These are phyloP conservation scores for Sebastes variabilis DNA, from an alignment of 2,797 vertebrate species.

Conservation along the genomic window DNA sequence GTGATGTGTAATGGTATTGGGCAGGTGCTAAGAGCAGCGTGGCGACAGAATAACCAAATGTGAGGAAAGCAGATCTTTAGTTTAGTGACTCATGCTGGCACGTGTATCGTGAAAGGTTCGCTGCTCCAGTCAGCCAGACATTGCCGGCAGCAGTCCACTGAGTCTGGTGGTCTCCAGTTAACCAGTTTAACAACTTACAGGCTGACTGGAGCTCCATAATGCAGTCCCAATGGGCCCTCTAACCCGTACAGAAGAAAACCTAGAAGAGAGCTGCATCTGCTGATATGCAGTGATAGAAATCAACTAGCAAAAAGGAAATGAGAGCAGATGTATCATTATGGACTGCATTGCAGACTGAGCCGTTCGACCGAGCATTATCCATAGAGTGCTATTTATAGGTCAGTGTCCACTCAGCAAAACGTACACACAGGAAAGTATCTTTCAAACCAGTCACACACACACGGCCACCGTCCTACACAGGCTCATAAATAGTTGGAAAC, in stretches of 20 bases:
- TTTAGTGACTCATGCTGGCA: neutral
- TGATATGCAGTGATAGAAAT: conserved; percentile 4
- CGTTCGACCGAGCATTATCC: conserved; percentile 12
- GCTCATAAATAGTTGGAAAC: conserved; percentile 55
- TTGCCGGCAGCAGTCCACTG: neutral
- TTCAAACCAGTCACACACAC: conserved; percentile 15
- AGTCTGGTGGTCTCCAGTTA: conserved; percentile 31
- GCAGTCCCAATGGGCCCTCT: neutral
- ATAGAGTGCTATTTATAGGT: conserved; percentile 57
- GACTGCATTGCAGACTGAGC: conserved; percentile 44
- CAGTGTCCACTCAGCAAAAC: conserved; percentile 60
- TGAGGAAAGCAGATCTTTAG: neutral
- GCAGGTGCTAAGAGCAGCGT: neutral
- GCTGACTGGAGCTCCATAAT: conserved; percentile 21
- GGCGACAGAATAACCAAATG: neutral
- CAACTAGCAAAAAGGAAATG: conserved; percentile 25
- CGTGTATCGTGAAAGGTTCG: neutral
- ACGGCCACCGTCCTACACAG: conserved; percentile 25
- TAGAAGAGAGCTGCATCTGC: conserved; percentile 6
- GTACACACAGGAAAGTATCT: conserved; percentile 32
- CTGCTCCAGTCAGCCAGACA: neutral
- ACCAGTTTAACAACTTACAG: conserved; percentile 28
- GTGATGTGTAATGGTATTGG: neutral
- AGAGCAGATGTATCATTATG: conserved; percentile 10
- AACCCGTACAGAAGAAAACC: neutral